Conservation (phyloP, 2,113 vertebrate species). For the Psophia crepitans region DNA sequence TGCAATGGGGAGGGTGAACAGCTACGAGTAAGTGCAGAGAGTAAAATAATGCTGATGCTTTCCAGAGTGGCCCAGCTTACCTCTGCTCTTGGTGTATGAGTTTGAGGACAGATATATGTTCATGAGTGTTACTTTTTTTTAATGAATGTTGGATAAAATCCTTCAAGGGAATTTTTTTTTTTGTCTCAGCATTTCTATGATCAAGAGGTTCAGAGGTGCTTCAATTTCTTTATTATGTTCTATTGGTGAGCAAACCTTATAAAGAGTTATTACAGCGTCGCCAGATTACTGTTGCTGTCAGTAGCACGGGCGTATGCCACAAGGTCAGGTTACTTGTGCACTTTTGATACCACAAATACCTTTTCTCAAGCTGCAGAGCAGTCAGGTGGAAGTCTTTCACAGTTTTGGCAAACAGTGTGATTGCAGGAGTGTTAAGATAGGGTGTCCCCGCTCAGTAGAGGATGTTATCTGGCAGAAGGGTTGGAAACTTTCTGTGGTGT, state of each 20-base stretch:
- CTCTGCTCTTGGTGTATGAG: neutral
- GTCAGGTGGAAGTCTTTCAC: neutral
- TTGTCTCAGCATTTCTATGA: neutral
- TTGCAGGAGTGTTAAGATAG: neutral
- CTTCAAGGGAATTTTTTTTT: neutral
- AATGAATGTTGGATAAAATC: neutral
- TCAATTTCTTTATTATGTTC: neutral
- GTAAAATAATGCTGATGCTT: neutral
- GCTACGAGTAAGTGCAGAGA: neutral
- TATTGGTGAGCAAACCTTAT: neutral
- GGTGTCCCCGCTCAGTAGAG: accelerated
- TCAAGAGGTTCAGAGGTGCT: neutral
- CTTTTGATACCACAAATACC: neutral
- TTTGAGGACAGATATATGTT: neutral
- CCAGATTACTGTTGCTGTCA: neutral
- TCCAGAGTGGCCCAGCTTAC: neutral
- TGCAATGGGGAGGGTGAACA: accelerated
- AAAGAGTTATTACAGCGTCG: accelerated
- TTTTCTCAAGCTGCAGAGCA: neutral
- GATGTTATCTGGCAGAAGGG: neutral
- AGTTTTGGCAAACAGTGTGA: neutral
- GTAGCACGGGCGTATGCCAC: neutral
- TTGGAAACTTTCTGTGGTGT: neutral
- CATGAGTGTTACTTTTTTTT: neutral
- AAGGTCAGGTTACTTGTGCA: neutral